Conservation (phyloP, 2,888 invertebrate species). For the Diloba caeruleocephala region DNA sequence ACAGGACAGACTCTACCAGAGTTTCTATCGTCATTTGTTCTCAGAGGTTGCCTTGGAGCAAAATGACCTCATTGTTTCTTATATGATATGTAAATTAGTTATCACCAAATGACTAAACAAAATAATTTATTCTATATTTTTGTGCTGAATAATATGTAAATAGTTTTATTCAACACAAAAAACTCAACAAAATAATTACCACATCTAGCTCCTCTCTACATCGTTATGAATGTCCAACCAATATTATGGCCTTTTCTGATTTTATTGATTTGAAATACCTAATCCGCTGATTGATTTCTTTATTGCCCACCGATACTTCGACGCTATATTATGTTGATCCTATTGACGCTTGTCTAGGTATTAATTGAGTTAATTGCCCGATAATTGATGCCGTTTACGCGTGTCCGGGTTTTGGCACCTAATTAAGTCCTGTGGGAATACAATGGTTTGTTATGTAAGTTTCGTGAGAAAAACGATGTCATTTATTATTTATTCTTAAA, state of each 20-base stretch:
- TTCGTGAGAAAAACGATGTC: conserved; percentile 57
- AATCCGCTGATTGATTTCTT: conserved; percentile 88
- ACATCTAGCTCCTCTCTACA: conserved; percentile 62
- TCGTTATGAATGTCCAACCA: conserved; percentile 66
- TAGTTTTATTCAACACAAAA: not conserved
- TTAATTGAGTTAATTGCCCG: conserved; percentile 84
- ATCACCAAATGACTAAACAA: too few relatives aligned
- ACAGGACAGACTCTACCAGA: too few relatives aligned
- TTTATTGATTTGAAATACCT: conserved; percentile 89
- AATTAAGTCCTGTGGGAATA: conserved; percentile 82
- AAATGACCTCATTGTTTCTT: too few relatives aligned
- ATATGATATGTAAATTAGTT: too few relatives aligned
- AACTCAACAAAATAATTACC: conserved; percentile 16
- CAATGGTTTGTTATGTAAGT: conserved; percentile 57
- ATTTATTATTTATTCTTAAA: conserved; percentile 46
- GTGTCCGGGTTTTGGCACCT: conserved; percentile 83
- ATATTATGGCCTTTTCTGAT: conserved; percentile 82
- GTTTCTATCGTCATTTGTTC: too few relatives aligned
- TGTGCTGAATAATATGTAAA: too few relatives aligned
- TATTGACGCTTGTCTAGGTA: conserved; percentile 80
- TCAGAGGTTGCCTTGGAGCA: too few relatives aligned
- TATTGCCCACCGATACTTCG: conserved; percentile 81
- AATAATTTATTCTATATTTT: too few relatives aligned
- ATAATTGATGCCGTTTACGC: conserved; percentile 83
- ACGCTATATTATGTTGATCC: conserved; percentile 76